Percentiles rank a stretch among this genome's conserved stretches.
phyloP scores from a whole-genome alignment of 2,888 invertebrate species.

The Tenthredo notha region DNA sequence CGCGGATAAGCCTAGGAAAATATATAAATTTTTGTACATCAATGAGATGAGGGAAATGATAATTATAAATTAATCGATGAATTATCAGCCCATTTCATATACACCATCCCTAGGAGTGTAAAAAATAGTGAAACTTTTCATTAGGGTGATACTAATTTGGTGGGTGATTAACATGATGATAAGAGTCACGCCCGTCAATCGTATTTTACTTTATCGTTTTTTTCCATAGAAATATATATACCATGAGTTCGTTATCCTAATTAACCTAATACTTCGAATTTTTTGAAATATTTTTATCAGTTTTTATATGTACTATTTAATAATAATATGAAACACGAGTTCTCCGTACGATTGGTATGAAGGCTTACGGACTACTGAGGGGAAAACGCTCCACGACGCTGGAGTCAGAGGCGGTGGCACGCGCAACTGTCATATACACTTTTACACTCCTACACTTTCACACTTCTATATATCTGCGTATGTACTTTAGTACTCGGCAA shows the following conservation, averaged over 20 bases:
- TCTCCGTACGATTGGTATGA: conserved; percentile 71
- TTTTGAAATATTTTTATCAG: conserved; percentile 17
- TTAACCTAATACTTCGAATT: neutral
- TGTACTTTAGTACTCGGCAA: neutral
- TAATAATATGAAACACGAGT: conserved; percentile 3
- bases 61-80: neutral
- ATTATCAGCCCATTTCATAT: neutral
- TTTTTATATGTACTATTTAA: neutral
- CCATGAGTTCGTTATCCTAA: neutral
- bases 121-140: neutral
- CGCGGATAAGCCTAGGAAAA: neutral
- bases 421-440: conserved; percentile 57
- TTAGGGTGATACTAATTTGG: neutral
- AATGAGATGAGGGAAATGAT: neutral
- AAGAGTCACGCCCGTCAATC: conserved; percentile 27
- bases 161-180: neutral
- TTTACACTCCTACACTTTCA: conserved; percentile 14
- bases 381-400: conserved; percentile 59
- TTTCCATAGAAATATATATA: neutral
- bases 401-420: conserved; percentile 57
- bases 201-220: neutral
- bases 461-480: neutral
- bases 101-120: neutral
- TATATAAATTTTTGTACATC: neutral
- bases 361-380: conserved; percentile 76